These are phyloP conservation scores for Anastatus disparis DNA, from an alignment of 1,140 invertebrate genomes.

Conservation along the genomic window DNA sequence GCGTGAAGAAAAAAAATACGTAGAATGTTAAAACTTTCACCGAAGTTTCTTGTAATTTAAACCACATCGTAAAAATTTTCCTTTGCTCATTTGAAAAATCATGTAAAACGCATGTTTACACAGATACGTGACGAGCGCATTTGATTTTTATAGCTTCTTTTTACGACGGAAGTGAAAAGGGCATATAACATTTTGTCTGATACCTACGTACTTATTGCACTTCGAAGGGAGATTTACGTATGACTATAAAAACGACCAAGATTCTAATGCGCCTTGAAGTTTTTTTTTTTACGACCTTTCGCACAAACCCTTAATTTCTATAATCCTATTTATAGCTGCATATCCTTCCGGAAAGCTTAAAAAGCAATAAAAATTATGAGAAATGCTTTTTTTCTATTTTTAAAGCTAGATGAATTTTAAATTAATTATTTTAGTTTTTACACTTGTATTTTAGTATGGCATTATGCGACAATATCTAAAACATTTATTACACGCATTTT, in stretches of 20 bases:
- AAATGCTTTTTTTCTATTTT: background rate
- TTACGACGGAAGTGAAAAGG: background rate
- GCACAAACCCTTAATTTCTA: background rate
- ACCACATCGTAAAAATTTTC: no score
- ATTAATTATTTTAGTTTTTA: no score
- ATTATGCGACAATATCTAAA: no score
- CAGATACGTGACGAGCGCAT: no score
- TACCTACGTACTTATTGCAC: no score
- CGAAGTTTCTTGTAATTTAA: no score
- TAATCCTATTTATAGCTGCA: constrained; percentile 1
- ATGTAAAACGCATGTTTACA: no score
- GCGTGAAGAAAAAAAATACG: no score
- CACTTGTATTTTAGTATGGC: no score
- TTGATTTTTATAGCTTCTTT: constrained; percentile 2
- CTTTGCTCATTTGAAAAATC: no score
- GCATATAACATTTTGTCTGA: background rate
- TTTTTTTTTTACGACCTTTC: constrained; percentile 4
- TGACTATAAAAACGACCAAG: background rate
- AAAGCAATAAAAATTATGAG: background rate
- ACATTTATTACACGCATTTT: no score
- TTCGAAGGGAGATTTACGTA: constrained; percentile 3
- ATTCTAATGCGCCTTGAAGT: constrained; percentile 2
- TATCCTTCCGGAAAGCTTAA: background rate
- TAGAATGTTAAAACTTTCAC: no score
- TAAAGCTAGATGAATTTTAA: background rate